phyloP scores from a whole-genome alignment of 1,140 invertebrate genomes.

The Eubasilissa regina region DNA sequence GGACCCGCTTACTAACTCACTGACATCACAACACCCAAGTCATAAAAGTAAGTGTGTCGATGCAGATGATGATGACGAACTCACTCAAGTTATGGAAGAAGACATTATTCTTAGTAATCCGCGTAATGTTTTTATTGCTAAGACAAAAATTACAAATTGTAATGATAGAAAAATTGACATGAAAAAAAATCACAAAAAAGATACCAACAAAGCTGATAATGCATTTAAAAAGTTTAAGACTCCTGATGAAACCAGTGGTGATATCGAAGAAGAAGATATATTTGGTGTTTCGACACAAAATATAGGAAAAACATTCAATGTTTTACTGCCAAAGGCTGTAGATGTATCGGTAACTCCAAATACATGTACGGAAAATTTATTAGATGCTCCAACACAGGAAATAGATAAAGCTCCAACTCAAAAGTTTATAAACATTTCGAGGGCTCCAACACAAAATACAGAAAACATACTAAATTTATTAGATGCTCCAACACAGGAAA shows the following conservation, averaged over 20 bases:
- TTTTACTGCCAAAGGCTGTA: too few relatives aligned
- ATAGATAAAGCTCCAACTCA: too few relatives aligned
- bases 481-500: conserved; percentile 11
- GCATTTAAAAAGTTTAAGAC: too few relatives aligned
- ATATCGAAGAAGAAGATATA: too few relatives aligned
- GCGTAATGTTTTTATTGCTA: not conserved
- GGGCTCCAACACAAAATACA: not conserved
- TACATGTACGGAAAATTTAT: too few relatives aligned
- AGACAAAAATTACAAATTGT: not conserved
- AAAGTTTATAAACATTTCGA: not conserved
- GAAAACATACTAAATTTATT: conserved; percentile 10
- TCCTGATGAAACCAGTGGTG: too few relatives aligned
- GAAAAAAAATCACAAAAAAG: too few relatives aligned
- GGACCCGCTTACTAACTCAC: not conserved
- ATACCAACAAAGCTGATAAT: too few relatives aligned
- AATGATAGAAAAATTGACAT: too few relatives aligned
- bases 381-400: not conserved
- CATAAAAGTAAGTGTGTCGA: not conserved
- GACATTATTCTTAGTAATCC: not conserved
- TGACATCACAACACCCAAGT: not conserved
- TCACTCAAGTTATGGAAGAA: conserved; percentile 14
- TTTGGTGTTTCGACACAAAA: not conserved
- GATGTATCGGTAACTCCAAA: too few relatives aligned
- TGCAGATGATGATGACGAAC: conserved; percentile 24
- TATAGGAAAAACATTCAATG: too few relatives aligned